Evolutionary conservation across 1,140 invertebrate genomes (phyloP).

Genomic region (Tetramorium alpestre): DNA sequence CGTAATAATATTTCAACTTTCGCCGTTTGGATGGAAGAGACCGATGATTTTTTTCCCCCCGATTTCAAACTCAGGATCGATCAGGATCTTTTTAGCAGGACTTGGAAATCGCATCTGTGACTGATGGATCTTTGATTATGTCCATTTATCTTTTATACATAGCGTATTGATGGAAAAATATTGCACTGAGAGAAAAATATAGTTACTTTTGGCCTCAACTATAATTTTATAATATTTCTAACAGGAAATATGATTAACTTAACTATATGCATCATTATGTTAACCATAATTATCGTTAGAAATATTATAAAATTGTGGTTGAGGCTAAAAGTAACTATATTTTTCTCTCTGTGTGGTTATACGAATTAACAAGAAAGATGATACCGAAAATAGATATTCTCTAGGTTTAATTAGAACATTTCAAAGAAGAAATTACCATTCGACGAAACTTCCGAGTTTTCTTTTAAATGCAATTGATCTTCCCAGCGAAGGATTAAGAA

Average conservation of each 20-base stretch:
- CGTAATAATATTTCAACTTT: constrained; percentile 31
- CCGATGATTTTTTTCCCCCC: neutral
- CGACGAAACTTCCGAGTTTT: constrained; percentile 12
- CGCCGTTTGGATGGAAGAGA: neutral
- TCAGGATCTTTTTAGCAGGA: neutral
- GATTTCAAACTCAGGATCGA: neutral
- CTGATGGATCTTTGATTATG: neutral
- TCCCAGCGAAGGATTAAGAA: constrained; percentile 8
- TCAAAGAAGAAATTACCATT: neutral
- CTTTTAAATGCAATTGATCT: neutral
- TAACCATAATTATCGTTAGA: too few species aligned
- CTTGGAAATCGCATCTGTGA: neutral
- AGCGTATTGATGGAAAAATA: neutral
- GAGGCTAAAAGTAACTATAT: too few species aligned
- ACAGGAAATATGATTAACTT: too few species aligned
- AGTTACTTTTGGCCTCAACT: too few species aligned
- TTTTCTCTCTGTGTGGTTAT: too few species aligned
- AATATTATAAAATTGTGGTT: too few species aligned
- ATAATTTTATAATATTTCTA: too few species aligned
- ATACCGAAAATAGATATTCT: neutral
- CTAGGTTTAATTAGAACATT: neutral
- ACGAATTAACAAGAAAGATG: too few species aligned
- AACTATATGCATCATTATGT: too few species aligned
- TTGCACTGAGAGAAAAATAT: too few species aligned
- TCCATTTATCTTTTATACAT: neutral